phyloP scores from a whole-genome alignment of 2,888 invertebrate species.

The Cosmopolites sordidus region DNA sequence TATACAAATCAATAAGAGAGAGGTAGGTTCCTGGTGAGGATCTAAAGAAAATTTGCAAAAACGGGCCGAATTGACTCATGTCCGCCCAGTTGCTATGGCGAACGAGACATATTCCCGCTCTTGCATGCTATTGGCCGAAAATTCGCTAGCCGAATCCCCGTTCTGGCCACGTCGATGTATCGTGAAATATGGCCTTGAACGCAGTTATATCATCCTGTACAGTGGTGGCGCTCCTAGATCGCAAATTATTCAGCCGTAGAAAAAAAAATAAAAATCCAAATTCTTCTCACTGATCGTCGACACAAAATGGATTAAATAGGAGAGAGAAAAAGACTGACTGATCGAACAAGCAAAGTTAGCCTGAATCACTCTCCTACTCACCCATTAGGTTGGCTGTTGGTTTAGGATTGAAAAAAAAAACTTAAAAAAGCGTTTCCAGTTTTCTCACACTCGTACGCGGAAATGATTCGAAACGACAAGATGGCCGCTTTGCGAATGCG shows the following conservation, averaged over 20 bases:
- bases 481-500: constrained; percentile 50
- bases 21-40: no score
- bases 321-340: constrained; percentile 46
- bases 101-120: constrained; percentile 8
- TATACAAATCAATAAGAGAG: no score
- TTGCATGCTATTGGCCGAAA: constrained; percentile 22
- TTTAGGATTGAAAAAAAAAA: neutral
- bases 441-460: constrained; percentile 10
- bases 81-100: constrained; percentile 25
- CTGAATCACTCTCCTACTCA: constrained; percentile 43
- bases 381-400: constrained; percentile 30
- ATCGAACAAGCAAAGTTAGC: constrained; percentile 38
- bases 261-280: no score
- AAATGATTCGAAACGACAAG: constrained; percentile 34
- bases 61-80: constrained; percentile 13
- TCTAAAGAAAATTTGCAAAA: neutral
- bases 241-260: no score
- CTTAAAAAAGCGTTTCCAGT: constrained; percentile 1
- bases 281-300: neutral
- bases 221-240: no score
- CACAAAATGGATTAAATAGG: constrained; percentile 41
- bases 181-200: constrained; percentile 27
- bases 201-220: neutral
- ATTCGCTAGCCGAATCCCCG: constrained; percentile 22
- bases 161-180: constrained; percentile 30